Percentiles rank a stretch among this genome's conserved stretches.
Evolutionary conservation across 2,113 vertebrate species (phyloP).

Genomic region (Anarhynchus alexandrinus): DNA sequence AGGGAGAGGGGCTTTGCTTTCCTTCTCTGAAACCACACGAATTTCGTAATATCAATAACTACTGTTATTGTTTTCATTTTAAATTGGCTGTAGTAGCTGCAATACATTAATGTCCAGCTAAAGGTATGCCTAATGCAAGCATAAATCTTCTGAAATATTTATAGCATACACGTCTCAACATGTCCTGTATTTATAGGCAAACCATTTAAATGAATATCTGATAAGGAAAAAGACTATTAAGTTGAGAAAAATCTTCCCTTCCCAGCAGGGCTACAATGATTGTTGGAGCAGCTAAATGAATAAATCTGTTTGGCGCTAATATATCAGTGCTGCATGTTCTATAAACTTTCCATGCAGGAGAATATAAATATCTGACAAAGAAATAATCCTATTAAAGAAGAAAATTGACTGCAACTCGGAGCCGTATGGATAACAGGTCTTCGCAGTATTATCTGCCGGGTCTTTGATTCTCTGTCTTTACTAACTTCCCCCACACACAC

Average conservation of each 20-base stretch:
- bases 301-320: slow-evolving; percentile 60
- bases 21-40: neutral
- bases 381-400: slow-evolving; percentile 29
- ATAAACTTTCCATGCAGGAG: slow-evolving; percentile 43
- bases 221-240: slow-evolving; percentile 58
- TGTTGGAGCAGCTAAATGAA: slow-evolving; percentile 48
- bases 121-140: slow-evolving; percentile 32
- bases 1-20: neutral
- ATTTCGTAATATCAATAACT: neutral
- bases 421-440: slow-evolving; percentile 4
- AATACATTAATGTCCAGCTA: slow-evolving; percentile 22
- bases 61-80: neutral
- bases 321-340: slow-evolving; percentile 51
- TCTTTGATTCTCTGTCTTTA: slow-evolving; percentile 6
- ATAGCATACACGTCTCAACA: neutral
- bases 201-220: slow-evolving; percentile 59
- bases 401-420: slow-evolving; percentile 32
- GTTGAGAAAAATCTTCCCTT: slow-evolving; percentile 42
- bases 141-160: slow-evolving; percentile 69
- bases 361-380: slow-evolving; percentile 60
- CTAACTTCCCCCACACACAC: neutral
- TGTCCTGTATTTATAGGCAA: slow-evolving; percentile 61
- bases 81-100: neutral
- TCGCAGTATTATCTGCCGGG: slow-evolving; percentile 2
- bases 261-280: slow-evolving; percentile 24